These are phyloP conservation scores for Catamblyrhynchus diadema DNA, from an alignment of 2,797 vertebrate genomes.

Conservation along the genomic window DNA sequence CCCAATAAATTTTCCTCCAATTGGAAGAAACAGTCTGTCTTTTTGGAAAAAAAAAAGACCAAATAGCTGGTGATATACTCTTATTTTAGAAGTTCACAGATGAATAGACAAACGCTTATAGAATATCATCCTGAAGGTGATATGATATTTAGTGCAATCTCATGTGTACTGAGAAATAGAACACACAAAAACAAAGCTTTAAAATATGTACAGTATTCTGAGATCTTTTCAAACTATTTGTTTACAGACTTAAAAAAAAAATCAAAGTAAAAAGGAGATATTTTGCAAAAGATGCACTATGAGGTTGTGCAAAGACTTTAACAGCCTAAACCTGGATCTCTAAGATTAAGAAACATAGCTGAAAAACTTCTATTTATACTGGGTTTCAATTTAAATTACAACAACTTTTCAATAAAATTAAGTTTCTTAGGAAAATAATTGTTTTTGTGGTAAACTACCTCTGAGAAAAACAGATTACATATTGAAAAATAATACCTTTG, in stretches of 20 bases:
- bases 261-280: not conserved
- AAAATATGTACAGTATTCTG: not conserved
- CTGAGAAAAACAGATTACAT: not conserved
- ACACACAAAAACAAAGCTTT: not conserved
- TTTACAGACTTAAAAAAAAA: not conserved
- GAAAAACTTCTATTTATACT: not conserved
- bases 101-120: not conserved
- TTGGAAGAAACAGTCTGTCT: constrained; percentile 29
- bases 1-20: not conserved
- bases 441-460: not conserved
- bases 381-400: not conserved
- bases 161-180: not conserved
- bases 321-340: not conserved
- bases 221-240: not conserved
- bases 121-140: not conserved
- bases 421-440: not conserved
- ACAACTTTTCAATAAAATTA: not conserved
- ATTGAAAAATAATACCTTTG: not conserved
- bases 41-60: constrained; percentile 44
- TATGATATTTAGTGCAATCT: not conserved
- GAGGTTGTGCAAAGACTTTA: not conserved
- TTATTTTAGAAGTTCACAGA: not conserved
- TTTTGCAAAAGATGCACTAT: not conserved
- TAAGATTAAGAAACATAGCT: not conserved
- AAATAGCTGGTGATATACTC: not conserved